Evolutionary conservation across 92 coral and sea anemone genomes (phyloP).

Genomic region (Palythoa grandis): DNA sequence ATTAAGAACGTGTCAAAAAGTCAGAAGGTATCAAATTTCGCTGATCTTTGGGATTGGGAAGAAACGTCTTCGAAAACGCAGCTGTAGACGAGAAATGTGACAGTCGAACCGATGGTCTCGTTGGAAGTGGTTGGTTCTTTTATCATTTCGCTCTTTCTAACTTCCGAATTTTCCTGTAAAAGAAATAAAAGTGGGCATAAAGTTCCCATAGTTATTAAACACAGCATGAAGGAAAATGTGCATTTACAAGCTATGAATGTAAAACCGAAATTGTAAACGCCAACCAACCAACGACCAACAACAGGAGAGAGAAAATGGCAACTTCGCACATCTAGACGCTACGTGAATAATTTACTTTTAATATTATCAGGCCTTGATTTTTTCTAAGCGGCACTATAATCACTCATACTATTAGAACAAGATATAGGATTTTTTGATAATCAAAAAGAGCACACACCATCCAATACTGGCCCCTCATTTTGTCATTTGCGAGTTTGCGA

Average conservation of each 20-base stretch:
- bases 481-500: neutral
- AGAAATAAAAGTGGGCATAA: neutral
- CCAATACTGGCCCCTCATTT: neutral
- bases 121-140: constrained; percentile 41
- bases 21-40: constrained; percentile 25
- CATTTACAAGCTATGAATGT: neutral
- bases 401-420: neutral
- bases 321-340: neutral
- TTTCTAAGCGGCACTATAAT: neutral
- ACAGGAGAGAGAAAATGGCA: neutral
- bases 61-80: constrained; percentile 36
- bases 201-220: neutral
- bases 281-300: neutral
- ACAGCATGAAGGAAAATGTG: neutral
- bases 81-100: constrained; percentile 28
- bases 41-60: constrained; percentile 33
- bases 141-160: constrained; percentile 80
- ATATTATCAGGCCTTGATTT: neutral
- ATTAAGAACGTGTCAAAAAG: constrained; percentile 28
- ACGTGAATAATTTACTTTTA: neutral
- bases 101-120: constrained; percentile 30
- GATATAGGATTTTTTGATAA: neutral
- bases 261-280: neutral
- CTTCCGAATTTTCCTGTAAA: constrained; percentile 73
- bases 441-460: neutral